A percentile compares a stretch with the other conserved stretches of the same genome.
phyloP scores from a whole-genome alignment of 1,140 invertebrate genomes.

The Cyrtorhinus lividipennis region DNA sequence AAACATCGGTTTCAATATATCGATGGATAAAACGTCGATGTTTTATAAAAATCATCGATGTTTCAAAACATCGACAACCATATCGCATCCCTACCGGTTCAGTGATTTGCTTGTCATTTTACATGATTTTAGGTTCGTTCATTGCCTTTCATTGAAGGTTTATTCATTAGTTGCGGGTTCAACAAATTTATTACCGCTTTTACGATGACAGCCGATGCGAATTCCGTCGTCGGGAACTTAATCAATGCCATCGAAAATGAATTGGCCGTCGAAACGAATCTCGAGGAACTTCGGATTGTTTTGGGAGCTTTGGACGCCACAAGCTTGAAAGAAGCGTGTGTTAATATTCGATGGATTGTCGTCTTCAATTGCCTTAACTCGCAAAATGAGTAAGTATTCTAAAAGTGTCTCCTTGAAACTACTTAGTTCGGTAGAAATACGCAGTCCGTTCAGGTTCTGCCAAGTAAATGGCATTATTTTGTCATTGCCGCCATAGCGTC shows the following conservation, averaged over 20 bases:
- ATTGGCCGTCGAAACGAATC: slow-evolving; percentile 16
- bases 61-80: too few relatives aligned
- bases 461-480: background rate
- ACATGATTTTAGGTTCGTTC: too few relatives aligned
- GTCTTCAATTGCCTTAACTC: slow-evolving; percentile 21
- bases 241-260: slow-evolving; percentile 8
- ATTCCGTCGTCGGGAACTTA: background rate
- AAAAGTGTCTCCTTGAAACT: background rate
- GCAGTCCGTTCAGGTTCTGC: background rate
- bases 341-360: background rate
- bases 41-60: too few relatives aligned
- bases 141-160: too few relatives aligned
- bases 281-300: slow-evolving; percentile 17
- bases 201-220: background rate
- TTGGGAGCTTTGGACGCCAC: slow-evolving; percentile 11
- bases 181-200: too few relatives aligned
- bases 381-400: slow-evolving; percentile 17
- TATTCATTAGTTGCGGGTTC: too few relatives aligned
- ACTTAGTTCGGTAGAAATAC: background rate
- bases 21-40: too few relatives aligned
- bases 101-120: too few relatives aligned
- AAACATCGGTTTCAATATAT: too few relatives aligned
- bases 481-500: background rate
- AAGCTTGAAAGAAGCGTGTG: slow-evolving; percentile 1
- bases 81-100: too few relatives aligned